A percentile compares a stretch with the other conserved stretches of the same genome.
Evolutionary conservation across 2,113 vertebrate species (phyloP).

Genomic region (Hippocampus zosterae): DNA sequence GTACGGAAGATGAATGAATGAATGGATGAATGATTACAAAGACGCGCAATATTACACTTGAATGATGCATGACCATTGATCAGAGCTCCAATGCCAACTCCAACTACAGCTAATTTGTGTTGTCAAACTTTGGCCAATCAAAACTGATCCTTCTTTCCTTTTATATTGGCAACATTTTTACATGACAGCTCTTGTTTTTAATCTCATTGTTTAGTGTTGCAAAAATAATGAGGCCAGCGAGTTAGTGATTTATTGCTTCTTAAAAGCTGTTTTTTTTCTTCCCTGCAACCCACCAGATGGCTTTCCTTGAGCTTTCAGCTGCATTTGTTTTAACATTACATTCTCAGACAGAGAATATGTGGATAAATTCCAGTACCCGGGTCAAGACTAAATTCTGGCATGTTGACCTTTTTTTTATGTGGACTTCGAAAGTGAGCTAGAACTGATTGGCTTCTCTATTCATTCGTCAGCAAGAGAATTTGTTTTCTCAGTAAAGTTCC

Average conservation of each 20-base stretch:
- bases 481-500: too few relatives aligned
- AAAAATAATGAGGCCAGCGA: neutral
- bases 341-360: neutral
- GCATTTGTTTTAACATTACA: constrained; percentile 9
- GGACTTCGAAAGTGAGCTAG: neutral
- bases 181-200: neutral
- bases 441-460: neutral
- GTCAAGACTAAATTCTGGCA: neutral
- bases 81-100: too few relatives aligned
- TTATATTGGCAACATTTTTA: neutral
- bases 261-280: neutral
- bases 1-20: too few relatives aligned
- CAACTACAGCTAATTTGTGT: neutral
- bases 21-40: too few relatives aligned
- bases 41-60: too few relatives aligned
- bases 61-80: too few relatives aligned
- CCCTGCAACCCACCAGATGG: neutral
- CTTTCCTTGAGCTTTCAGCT: neutral
- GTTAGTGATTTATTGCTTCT: neutral
- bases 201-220: neutral
- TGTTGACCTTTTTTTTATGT: neutral
- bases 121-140: neutral
- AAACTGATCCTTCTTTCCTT: neutral
- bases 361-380: neutral
- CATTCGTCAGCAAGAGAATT: too few relatives aligned